These are phyloP conservation scores for Mycetomoellerius zeteki DNA, from an alignment of 1,140 invertebrate genomes.

Conservation along the genomic window DNA sequence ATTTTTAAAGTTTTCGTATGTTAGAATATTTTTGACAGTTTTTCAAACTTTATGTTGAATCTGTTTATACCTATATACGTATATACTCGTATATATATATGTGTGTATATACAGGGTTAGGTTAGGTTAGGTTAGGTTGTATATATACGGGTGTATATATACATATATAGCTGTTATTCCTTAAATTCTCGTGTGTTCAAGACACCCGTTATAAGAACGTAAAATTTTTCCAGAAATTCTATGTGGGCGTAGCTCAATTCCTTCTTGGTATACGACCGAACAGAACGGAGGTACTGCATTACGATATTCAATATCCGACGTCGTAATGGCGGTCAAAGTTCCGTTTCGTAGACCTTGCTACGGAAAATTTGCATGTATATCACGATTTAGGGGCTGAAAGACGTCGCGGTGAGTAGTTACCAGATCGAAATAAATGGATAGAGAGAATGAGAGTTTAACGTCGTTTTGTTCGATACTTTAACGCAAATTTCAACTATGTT, in stretches of 20 bases:
- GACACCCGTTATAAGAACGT: conserved; percentile 62
- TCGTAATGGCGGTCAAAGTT: conserved; percentile 77
- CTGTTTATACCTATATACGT: too few relatives aligned
- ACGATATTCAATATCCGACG: conserved; percentile 77
- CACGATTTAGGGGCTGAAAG: conserved; percentile 69
- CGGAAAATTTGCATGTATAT: conserved; percentile 77
- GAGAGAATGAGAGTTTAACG: conserved; percentile 10
- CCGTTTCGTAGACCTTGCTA: conserved; percentile 66
- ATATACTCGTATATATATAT: too few relatives aligned
- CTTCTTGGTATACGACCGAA: conserved; percentile 44
- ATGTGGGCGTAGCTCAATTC: conserved; percentile 66
- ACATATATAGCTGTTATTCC: background rate
- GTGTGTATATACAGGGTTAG: too few relatives aligned
- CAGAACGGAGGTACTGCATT: conserved; percentile 68
- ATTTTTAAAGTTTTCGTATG: background rate
- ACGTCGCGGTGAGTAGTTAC: conserved; percentile 52
- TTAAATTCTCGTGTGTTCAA: background rate
- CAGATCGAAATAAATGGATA: conserved; percentile 21
- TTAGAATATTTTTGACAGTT: too few relatives aligned
- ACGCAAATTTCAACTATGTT: conserved; percentile 42
- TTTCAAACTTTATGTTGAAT: too few relatives aligned
- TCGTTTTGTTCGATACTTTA: conserved; percentile 41
- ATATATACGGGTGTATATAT: too few relatives aligned
- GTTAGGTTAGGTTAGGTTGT: too few relatives aligned
- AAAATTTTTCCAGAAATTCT: conserved; percentile 70